Evolutionary conservation across 64 coral and sea anemone genomes (phyloP), one percentile per base, ranked within the genome.

Genomic region (Actinia tenebrosa): DNA sequence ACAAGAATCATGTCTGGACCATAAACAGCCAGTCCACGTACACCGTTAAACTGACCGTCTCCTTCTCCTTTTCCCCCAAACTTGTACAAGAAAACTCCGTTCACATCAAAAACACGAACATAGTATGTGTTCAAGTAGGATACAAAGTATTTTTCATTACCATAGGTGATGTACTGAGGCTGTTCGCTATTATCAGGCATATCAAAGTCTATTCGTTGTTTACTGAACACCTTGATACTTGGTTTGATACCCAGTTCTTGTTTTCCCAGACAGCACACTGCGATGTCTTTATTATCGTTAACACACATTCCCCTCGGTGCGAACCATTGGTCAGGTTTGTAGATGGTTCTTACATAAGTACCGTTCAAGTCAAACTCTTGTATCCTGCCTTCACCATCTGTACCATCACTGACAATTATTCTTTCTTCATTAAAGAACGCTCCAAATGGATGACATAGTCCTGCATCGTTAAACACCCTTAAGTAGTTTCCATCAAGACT

Each of bases 301-400:
- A 47, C 27, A 79, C 77, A 79, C 77, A 79, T 79, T 44, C 11
- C 77, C 45, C 30, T 17, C 45, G 45, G 45, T 45, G 5, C 30
- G 45, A 79, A 42, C 27, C 77, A 42, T 45, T 47, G 77, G 42
- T 79, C 4, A 66, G 63, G 63, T 79, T 17, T 79, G 77, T 79
- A 79, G 45, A 79, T 79, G 11, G 77, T 79, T 79, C 42, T 79
- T 42, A 42, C 27, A 47, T 79, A 45, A 47, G 43, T 37, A 45
- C 77, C 77, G 45, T 79, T 79, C 77, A 79, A 45, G 71, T 93
- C 71, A 89, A 96, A 96, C 9, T 92, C 83, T 52, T 96, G 94
- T 16, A 96, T 86, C 59, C 91, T 75, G 23, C 88, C 86, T 71
- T 90, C 93, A 22, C 88, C 86, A 84, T 89, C 77, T n/a, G 88